Evolutionary conservation across 2,888 invertebrate genomes (phyloP).

Genomic region (Drosophila robusta): DNA sequence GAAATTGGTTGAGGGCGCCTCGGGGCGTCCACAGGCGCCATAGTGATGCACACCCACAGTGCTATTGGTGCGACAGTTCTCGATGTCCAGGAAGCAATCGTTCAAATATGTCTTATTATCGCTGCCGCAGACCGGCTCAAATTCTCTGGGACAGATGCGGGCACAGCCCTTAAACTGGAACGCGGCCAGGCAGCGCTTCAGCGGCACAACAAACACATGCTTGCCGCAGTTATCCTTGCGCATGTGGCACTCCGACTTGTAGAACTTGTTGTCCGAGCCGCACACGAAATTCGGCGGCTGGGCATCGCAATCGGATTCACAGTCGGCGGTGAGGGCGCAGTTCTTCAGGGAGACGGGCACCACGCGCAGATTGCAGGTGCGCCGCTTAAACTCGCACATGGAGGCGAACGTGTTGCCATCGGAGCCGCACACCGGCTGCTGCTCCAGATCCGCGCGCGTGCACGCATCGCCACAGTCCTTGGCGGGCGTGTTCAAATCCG

Average conservation of each 20-base stretch:
- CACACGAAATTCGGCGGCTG: slow-evolving; percentile 92
- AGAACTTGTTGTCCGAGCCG: slow-evolving; percentile 95
- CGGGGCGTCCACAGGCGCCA: slow-evolving; percentile 94
- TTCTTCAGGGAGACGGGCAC: slow-evolving; percentile 93
- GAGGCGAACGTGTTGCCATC: slow-evolving; percentile 96
- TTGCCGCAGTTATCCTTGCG: slow-evolving; percentile 95
- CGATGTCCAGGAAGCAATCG: slow-evolving; percentile 95
- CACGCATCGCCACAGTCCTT: slow-evolving; percentile 87
- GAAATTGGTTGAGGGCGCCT: slow-evolving; percentile 94
- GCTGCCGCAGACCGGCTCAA: slow-evolving; percentile 96
- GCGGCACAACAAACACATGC: slow-evolving; percentile 95
- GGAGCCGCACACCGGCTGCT: slow-evolving; percentile 93
- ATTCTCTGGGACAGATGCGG: slow-evolving; percentile 93
- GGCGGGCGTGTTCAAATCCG: slow-evolving; percentile 86
- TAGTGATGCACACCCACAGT: slow-evolving; percentile 92
- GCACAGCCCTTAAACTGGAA: slow-evolving; percentile 95
- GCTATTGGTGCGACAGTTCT: slow-evolving; percentile 93
- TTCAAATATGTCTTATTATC: slow-evolving; percentile 97
- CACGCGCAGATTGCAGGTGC: slow-evolving; percentile 94
- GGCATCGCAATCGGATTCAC: slow-evolving; percentile 87
- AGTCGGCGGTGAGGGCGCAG: slow-evolving; percentile 93
- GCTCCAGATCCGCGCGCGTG: slow-evolving; percentile 87
- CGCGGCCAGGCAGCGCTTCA: slow-evolving; percentile 93
- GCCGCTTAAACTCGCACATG: slow-evolving; percentile 92
- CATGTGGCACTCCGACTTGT: slow-evolving; percentile 96